Conservation (phyloP, 2,797 vertebrate genomes). For the Sciurus vulgaris region DNA sequence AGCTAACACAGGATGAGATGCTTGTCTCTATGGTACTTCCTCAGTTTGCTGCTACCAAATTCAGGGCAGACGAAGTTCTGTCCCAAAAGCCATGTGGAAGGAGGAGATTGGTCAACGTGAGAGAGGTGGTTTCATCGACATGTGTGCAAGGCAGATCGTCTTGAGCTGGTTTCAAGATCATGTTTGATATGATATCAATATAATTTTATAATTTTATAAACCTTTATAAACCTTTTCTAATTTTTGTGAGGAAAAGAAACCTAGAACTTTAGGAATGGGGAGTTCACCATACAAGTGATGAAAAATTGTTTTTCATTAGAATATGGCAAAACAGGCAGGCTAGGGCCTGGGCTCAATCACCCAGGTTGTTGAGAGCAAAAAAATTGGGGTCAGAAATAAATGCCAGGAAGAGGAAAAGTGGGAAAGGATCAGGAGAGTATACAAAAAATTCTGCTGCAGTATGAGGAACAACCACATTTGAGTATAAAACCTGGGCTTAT, state of each 20-base stretch:
- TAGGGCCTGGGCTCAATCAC: constrained; percentile 16
- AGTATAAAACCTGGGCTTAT: background rate
- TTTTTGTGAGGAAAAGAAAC: constrained; percentile 61
- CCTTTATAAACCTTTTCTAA: background rate
- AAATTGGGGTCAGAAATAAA: constrained; percentile 14
- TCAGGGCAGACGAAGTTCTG: background rate
- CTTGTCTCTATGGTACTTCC: constrained; percentile 41
- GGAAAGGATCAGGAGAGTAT: background rate
- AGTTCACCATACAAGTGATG: constrained; percentile 60
- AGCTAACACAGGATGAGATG: background rate
- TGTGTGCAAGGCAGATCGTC: background rate
- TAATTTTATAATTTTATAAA: background rate
- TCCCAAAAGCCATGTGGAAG: background rate
- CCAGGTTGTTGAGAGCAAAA: constrained; percentile 33
- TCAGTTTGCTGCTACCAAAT: background rate
- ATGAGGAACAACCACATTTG: background rate
- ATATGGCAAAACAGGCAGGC: background rate
- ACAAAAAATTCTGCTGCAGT: background rate
- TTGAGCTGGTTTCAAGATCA: constrained; percentile 30
- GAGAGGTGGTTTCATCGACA: background rate
- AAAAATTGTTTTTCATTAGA: constrained; percentile 65
- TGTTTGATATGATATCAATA: background rate
- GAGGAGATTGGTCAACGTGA: background rate
- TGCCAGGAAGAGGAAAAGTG: background rate
- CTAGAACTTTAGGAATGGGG: constrained; percentile 5